Base-by-base conservation (phyloP, 30 jellyfish, hydroid and myxozoan genomes). In the Turritopsis rubra region DNA sequence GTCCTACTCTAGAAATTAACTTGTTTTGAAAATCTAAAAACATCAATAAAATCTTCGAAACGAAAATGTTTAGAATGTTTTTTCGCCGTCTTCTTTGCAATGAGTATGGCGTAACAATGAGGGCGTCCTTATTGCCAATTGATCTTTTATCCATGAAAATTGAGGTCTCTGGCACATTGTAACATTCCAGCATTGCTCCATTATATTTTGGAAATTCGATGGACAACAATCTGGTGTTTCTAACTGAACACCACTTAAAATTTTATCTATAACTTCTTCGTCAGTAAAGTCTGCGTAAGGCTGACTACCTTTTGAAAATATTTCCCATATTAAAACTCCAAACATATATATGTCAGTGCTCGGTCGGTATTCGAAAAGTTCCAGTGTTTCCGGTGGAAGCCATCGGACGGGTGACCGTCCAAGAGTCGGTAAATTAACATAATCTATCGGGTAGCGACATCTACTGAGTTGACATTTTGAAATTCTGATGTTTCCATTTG, bases 321-420 rank as follows among this genome's bases (percentile, higher is more conserved):
- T 27, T 74, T 92, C 98, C 98, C 98, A 92, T 53, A 92, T 28
- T 72, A 92, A 54, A 21, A 92, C 92, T 28, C 96, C 98, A 29
- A 87, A 72, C 60, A 88, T 75, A 86, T 90, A 92, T 19, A 85
- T 82, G 78, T 92, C 98, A 29, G 95, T 82, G 73, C 75, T 30
- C 52, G 52, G 78, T 16, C 89, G 79, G 79, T 79, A 92, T 52
- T 27, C 23, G 20, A 74, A 82, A 29, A 81, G 84, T 29, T 73
- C 84, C 20, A 87, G 81, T n/a, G 98, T 77, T 76, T 92, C 98
- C 31, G 98, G 98, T 1, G 98, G 82, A 86, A 92, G 79, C 98
- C 98, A 92, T 29, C 98, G 71, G 1, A 91, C 85, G 0, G 98
- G 96, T 66, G 78, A 24, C 52, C 52, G 28, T 20, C 91, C 91